phyloP scores from a whole-genome alignment of 2,888 invertebrate genomes.

The Mechanitis mazaeus region DNA sequence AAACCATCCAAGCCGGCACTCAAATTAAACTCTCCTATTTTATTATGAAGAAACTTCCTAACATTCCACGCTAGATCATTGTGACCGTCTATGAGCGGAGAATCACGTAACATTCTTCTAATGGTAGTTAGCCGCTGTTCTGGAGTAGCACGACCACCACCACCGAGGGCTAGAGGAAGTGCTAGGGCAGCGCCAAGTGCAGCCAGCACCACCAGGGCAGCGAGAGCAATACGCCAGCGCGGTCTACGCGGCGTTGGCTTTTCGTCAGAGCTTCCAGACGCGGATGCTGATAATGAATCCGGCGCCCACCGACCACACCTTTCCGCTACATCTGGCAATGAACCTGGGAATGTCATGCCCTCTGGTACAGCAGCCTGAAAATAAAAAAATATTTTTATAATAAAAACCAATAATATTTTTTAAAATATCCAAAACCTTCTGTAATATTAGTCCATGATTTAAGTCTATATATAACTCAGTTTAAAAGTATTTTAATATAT shows the following conservation, averaged over 20 bases:
- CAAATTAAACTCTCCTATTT: constrained; percentile 81
- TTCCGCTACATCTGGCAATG: constrained; percentile 73
- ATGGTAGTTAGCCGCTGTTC: constrained; percentile 81
- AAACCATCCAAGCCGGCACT: constrained; percentile 79
- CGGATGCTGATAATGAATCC: constrained; percentile 68
- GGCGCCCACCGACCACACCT: constrained; percentile 73
- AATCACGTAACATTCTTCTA: constrained; percentile 80
- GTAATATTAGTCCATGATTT: no score
- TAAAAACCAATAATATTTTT: neutral
- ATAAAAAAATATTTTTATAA: constrained; percentile 26
- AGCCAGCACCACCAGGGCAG: constrained; percentile 76
- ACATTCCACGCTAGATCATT: constrained; percentile 94
- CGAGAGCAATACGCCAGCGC: constrained; percentile 75
- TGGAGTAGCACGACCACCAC: constrained; percentile 70
- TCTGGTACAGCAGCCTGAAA: constrained; percentile 71
- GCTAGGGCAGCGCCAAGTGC: constrained; percentile 77
- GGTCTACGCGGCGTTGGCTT: constrained; percentile 72
- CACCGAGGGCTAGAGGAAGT: constrained; percentile 73
- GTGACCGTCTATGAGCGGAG: constrained; percentile 86
- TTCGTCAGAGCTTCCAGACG: constrained; percentile 71
- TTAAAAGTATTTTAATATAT: no score
- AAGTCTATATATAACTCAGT: no score
- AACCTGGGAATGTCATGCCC: constrained; percentile 71
- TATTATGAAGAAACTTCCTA: constrained; percentile 90
- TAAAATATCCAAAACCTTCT: no score